Base-by-base conservation (phyloP, 2,113 vertebrate genomes). In the Forbesichthys agassizii region DNA sequence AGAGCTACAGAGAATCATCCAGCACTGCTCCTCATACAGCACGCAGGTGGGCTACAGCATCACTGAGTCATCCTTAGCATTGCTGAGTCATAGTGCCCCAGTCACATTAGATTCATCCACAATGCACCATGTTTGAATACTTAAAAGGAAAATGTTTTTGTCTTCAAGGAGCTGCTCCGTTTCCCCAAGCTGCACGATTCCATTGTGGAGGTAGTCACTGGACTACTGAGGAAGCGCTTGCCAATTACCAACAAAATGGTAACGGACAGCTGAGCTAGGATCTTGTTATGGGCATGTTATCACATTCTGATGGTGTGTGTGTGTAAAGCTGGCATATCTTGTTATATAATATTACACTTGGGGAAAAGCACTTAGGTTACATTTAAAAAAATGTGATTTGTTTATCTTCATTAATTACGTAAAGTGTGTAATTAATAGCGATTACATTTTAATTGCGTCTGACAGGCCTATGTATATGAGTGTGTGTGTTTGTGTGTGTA, bases 191-290 rank as follows among this genome's bases (percentile, higher is more conserved):
- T 94, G 68, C 93, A 95, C 0, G 93, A 94, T 73, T 93, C 93
- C 18, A 94, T 95, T 59, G 92, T 94, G 68, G 94, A 95, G 88
- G 93, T 95, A 5, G 93, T 95, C 81, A 94, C 93, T 9, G 84
- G 89, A 51, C 83, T 95, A 72, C 87, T 95, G 77, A 89, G 92
- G 79, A 93, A 94, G 77, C 89, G 94, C 46, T 74, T 95, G 73
- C 94, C 94, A 0, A 86, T 95, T 71, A 93, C 94, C 48, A 94
- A 94, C 67, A 92, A 94, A 33, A 94, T 95, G 94, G 94, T 95
- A 90, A 84, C 73, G 62, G 33, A 48, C 18, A 51, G 55, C 47
- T 70, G 12, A 69, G 78, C 11, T 67, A 49, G 71, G n/a, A 33
- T 36, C 18, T 53, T 59, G 27, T 27, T 27, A 27, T 27, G 36